phyloP scores from a whole-genome alignment of 1,140 invertebrate species.

The Apis cerana region DNA sequence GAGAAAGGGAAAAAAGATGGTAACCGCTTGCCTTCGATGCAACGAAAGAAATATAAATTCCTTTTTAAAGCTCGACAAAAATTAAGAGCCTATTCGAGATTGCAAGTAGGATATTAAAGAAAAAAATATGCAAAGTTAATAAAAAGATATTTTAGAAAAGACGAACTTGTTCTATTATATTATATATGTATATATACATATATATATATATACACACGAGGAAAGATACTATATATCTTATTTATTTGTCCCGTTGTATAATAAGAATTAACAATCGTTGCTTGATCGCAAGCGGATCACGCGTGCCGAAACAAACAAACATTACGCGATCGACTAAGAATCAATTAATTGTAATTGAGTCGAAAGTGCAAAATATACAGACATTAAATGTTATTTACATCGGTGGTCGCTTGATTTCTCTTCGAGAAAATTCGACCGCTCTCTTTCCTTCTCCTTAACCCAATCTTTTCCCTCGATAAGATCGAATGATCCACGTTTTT shows the following conservation, averaged over 20 bases:
- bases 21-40: slow-evolving; percentile 27
- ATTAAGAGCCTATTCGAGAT: background rate
- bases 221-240: background rate
- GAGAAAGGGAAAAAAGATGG: background rate
- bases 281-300: slow-evolving; percentile 27
- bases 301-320: background rate
- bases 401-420: slow-evolving; percentile 11
- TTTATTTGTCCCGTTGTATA: background rate
- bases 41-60: background rate
- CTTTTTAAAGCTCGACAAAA: background rate
- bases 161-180: background rate
- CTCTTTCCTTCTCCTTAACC: too few relatives aligned
- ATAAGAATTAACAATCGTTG: background rate
- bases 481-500: too few relatives aligned
- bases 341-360: slow-evolving; percentile 72
- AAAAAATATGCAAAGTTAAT: background rate
- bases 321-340: slow-evolving; percentile 52
- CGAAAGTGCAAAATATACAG: slow-evolving; percentile 76
- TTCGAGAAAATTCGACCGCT: background rate
- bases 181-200: too few relatives aligned
- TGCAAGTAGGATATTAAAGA: too few relatives aligned
- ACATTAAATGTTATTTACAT: slow-evolving; percentile 73
- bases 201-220: background rate
- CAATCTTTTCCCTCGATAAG: too few relatives aligned
- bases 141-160: slow-evolving; percentile 14